Conservation (phyloP, 2,888 invertebrate species). For the Drosophila testacea region DNA sequence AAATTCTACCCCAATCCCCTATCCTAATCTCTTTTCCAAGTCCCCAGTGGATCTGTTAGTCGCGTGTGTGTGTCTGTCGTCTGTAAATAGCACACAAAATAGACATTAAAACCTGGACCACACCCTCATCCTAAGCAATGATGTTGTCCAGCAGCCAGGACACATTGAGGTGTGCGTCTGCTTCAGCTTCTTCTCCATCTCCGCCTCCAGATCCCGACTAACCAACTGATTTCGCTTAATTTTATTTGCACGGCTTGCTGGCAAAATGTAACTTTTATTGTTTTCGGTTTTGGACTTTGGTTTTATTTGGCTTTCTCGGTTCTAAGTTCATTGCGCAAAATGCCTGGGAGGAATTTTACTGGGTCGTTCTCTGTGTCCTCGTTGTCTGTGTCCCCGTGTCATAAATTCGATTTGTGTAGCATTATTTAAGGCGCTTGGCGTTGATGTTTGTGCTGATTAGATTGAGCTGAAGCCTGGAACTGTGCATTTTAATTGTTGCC, state of each 20-base stretch:
- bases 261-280: conserved; percentile 77
- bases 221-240: conserved; percentile 74
- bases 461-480: conserved; percentile 48
- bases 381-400: conserved; percentile 46
- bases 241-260: conserved; percentile 72
- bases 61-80: conserved; percentile 61
- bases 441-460: conserved; percentile 72
- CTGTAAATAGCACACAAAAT: conserved; percentile 82
- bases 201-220: conserved; percentile 10
- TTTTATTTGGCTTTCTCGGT: conserved; percentile 56
- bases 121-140: conserved; percentile 25
- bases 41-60: conserved; percentile 47
- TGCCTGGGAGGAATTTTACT: conserved; percentile 34
- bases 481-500: conserved; percentile 69
- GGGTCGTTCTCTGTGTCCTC: not conserved
- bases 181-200: not conserved
- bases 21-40: conserved; percentile 2
- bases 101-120: conserved; percentile 69
- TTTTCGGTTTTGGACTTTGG: conserved; percentile 78
- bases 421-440: conserved; percentile 73
- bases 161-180: conserved; percentile 48
- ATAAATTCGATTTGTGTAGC: conserved; percentile 79
- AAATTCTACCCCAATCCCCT: conserved; percentile 40
- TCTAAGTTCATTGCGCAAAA: conserved; percentile 59
- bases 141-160: conserved; percentile 50